Evolutionary conservation across 1,140 invertebrate genomes (phyloP).

Genomic region (Monochamus saltuarius): DNA sequence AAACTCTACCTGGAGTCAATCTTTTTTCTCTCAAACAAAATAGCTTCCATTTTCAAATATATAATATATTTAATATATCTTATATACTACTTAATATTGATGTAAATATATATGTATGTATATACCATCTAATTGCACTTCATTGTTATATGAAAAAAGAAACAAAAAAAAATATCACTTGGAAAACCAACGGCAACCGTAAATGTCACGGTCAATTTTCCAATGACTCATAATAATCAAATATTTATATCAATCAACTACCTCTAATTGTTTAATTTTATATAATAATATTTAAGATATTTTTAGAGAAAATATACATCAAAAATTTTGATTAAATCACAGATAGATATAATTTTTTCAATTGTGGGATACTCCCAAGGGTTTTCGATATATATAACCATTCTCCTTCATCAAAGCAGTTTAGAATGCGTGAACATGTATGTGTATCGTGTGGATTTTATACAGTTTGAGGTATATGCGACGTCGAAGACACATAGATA

Average conservation of each 20-base stretch:
- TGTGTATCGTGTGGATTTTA: constrained; percentile 42
- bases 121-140: constrained; percentile 59
- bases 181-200: constrained; percentile 32
- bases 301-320: constrained; percentile 59
- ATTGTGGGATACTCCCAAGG: constrained; percentile 45
- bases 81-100: constrained; percentile 56
- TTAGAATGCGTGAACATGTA: constrained; percentile 35
- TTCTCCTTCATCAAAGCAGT: constrained; percentile 50
- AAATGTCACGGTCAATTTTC: constrained; percentile 30
- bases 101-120: constrained; percentile 58
- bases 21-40: constrained; percentile 61
- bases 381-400: constrained; percentile 45
- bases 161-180: constrained; percentile 33
- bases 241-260: constrained; percentile 50
- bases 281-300: constrained; percentile 55
- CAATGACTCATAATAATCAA: constrained; percentile 28
- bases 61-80: constrained; percentile 55
- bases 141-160: constrained; percentile 52
- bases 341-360: constrained; percentile 58
- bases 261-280: constrained; percentile 51
- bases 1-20: constrained; percentile 58
- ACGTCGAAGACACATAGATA: constrained; percentile 55
- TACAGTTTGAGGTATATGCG: constrained; percentile 52
- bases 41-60: constrained; percentile 54
- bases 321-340: constrained; percentile 59